These are phyloP conservation scores for Chrysolina oricalcia DNA, from an alignment of 2,888 invertebrate genomes.

Conservation along the genomic window DNA sequence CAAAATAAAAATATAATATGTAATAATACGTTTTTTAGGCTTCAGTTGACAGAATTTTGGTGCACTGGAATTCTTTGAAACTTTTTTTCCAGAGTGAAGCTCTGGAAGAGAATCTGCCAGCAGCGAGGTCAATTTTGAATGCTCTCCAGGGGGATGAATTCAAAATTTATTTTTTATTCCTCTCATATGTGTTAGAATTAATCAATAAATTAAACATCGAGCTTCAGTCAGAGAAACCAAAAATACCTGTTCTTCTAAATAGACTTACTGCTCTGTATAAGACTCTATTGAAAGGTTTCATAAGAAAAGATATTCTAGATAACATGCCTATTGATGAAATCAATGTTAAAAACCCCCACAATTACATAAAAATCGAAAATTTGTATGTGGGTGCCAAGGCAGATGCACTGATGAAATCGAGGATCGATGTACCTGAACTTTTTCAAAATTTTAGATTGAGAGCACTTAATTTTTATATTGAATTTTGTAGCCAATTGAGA, in stretches of 20 bases:
- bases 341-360: constrained; percentile 18
- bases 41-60: too few species aligned
- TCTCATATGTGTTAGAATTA: constrained; percentile 20
- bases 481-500: constrained; percentile 31
- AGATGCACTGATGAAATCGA: constrained; percentile 19
- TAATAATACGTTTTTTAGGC: too few species aligned
- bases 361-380: constrained; percentile 19
- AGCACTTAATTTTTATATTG: constrained; percentile 35
- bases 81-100: constrained; percentile 19
- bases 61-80: too few species aligned
- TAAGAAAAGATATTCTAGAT: constrained; percentile 10
- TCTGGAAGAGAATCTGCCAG: background rate
- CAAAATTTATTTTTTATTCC: constrained; percentile 21
- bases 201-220: constrained; percentile 19
- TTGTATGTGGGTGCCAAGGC: constrained; percentile 31
- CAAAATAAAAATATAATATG: too few species aligned
- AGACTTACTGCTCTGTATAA: constrained; percentile 14
- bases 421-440: constrained; percentile 4
- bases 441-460: constrained; percentile 24
- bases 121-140: constrained; percentile 14
- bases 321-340: background rate
- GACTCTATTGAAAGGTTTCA: constrained; percentile 22
- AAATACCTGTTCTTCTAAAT: constrained; percentile 11
- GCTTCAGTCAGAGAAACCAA: constrained; percentile 11
- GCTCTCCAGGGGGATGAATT: constrained; percentile 9